Conservation (phyloP, 2,113 vertebrate species). For the Tor tambroides region DNA sequence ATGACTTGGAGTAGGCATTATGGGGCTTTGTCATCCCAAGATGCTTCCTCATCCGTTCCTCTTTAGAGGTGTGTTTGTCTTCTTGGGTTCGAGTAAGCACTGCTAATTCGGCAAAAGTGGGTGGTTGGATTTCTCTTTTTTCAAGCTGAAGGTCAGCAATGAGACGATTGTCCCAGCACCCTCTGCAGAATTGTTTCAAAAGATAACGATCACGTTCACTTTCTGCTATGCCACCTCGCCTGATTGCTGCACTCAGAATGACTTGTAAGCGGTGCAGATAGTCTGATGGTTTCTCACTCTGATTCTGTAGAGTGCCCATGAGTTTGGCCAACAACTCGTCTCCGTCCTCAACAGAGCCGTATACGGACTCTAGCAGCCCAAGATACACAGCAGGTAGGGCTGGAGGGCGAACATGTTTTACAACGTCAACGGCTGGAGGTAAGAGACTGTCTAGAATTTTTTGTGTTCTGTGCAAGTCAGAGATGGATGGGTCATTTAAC, state of each 20-base stretch:
- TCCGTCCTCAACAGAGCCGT: too few species aligned
- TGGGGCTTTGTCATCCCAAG: background rate
- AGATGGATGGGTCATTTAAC: too few species aligned
- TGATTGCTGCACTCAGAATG: background rate
- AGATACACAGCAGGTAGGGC: too few species aligned
- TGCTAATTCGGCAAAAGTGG: background rate
- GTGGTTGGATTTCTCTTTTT: background rate
- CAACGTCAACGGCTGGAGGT: too few species aligned
- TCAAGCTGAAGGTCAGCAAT: constrained; percentile 15
- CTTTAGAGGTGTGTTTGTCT: background rate
- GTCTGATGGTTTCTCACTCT: constrained; percentile 6
- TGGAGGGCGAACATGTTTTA: too few species aligned
- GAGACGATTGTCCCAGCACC: background rate
- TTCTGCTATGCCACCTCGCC: background rate
- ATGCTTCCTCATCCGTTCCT: background rate
- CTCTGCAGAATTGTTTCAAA: background rate
- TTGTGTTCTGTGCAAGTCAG: too few species aligned
- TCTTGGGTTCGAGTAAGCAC: background rate
- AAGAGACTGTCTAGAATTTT: too few species aligned
- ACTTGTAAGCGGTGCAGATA: background rate
- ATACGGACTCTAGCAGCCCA: too few species aligned
- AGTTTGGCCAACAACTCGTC: too few species aligned
- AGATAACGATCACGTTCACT: background rate
- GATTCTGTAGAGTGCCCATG: background rate
- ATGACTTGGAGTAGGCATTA: background rate